Base-by-base conservation (phyloP, 2,888 invertebrate species). In the Syritta pipiens region DNA sequence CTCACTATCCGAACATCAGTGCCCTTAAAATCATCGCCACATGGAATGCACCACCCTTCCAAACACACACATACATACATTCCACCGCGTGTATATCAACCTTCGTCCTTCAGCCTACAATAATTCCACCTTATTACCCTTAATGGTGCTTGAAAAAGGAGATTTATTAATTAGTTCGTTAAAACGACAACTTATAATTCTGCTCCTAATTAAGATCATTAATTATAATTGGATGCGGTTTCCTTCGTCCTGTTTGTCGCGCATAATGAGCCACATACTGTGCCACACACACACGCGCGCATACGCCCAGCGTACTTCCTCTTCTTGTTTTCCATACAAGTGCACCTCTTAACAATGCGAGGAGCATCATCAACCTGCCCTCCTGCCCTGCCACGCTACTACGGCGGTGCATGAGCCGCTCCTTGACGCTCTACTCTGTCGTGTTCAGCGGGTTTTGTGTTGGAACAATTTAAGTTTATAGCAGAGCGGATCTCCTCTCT, bases 121-220 rank as follows among this genome's bases (percentile, higher is more conserved):
- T 67, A 62, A 79, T 79, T 79, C 79, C 79, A 74, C 62, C 57
- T 79, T 79, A 79, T 79, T 79, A 79, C 79, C n/a, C 74, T 79
- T 79, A 79, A 79, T 74, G 74, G 79, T 79, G 72, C 79, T 79
- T 63, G 74, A 74, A 81, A 79, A 74, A 69, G 69, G 79, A 83
- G 82, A 83, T 83, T 83, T 83, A 83, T 83, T 83, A 83, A 83
- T 83, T 83, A 83, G 82, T 83, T 83, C 81, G 82, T 83, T 83
- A 83, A 83, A 82, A 83, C 82, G 81, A 82, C 83, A 83, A 82
- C 76, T 82, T 83, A 82, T 83, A 82, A 81, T 82, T 83, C 76
- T 82, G 82, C 81, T 82, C 79, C 82, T 83, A 83, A 83, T 83
- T 83, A 83, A 82, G 82, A 81, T 83, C 82, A 83, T 83, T 83